Percentiles rank a stretch among this genome's conserved stretches.
These are phyloP conservation scores for Anthrax anthrax DNA, from an alignment of 2,888 invertebrate species.

Conservation along the genomic window DNA sequence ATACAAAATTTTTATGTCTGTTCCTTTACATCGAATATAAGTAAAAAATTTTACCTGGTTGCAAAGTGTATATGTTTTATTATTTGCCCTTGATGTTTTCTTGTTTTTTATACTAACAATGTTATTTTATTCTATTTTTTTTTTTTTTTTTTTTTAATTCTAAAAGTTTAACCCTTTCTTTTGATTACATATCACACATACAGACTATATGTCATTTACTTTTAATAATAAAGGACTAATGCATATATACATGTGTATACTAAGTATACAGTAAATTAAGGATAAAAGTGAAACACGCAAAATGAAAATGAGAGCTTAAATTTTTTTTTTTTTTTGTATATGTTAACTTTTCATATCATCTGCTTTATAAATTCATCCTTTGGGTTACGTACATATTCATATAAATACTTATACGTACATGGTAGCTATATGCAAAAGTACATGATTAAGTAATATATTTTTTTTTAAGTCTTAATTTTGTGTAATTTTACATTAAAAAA, in stretches of 20 bases:
- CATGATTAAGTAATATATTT: too few relatives aligned
- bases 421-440: too few relatives aligned
- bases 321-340: too few relatives aligned
- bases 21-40: not conserved
- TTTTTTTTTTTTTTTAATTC: not conserved
- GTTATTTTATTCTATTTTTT: not conserved
- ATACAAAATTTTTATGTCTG: too few relatives aligned
- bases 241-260: not conserved
- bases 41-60: constrained; percentile 5
- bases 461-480: too few relatives aligned
- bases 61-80: not conserved
- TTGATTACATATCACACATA: not conserved
- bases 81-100: not conserved
- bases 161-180: constrained; percentile 4
- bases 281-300: constrained; percentile 9
- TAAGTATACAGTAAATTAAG: not conserved
- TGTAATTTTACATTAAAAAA: too few relatives aligned
- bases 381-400: too few relatives aligned
- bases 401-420: too few relatives aligned
- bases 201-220: not conserved
- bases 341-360: too few relatives aligned
- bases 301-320: constrained; percentile 6
- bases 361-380: too few relatives aligned
- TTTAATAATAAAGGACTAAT: too few relatives aligned
- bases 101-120: not conserved